A percentile compares a stretch with the other conserved stretches of the same genome.
These are phyloP conservation scores for Thaleichthys pacificus DNA, from an alignment of 2,797 vertebrate species.

Conservation along the genomic window DNA sequence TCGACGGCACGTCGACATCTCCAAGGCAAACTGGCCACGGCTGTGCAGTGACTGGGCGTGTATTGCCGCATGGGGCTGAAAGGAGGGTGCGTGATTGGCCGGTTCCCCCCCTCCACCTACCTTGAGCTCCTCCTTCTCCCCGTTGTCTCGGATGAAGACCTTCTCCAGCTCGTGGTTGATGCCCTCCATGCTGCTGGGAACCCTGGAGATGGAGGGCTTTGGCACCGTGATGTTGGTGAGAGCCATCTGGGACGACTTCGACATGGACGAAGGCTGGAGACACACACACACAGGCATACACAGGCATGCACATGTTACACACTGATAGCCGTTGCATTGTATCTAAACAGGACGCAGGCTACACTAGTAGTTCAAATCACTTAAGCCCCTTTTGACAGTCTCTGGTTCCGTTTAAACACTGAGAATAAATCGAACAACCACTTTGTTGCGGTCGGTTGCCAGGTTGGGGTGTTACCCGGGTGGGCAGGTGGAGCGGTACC, in stretches of 20 bases:
- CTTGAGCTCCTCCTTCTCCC: slow-evolving; percentile 93
- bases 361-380: too few species aligned
- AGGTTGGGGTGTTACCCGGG: too few species aligned
- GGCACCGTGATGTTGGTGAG: slow-evolving; percentile 92
- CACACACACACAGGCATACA: neutral
- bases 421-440: neutral
- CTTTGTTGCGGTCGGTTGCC: neutral
- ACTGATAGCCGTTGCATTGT: neutral
- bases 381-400: too few species aligned
- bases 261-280: slow-evolving; percentile 78
- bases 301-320: neutral
- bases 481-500: slow-evolving; percentile 63
- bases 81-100: neutral
- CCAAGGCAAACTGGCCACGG: neutral
- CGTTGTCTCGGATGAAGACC: slow-evolving; percentile 93
- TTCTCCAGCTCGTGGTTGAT: slow-evolving; percentile 99
- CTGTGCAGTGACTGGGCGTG: neutral
- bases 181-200: slow-evolving; percentile 96
- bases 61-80: neutral
- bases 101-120: slow-evolving; percentile 54
- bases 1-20: neutral
- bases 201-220: slow-evolving; percentile 91
- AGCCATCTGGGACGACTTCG: slow-evolving; percentile 90
- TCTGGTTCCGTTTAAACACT: neutral
- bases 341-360: too few species aligned